Evolutionary conservation across 2,888 invertebrate genomes (phyloP).

Genomic region (Dinocampus coccinellae): DNA sequence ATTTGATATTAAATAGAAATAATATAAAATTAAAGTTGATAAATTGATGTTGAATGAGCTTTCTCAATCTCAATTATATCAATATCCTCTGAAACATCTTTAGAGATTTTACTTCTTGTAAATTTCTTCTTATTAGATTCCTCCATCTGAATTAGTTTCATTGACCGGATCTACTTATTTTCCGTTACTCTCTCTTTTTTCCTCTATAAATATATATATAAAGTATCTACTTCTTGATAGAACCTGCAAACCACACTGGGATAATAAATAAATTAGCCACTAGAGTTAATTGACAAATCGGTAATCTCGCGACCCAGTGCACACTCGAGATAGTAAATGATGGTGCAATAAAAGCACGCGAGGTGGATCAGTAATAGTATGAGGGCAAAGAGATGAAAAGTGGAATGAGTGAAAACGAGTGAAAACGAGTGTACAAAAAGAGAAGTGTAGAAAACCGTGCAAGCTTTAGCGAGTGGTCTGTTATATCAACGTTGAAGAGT

Average conservation of each 20-base stretch:
- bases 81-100: background rate
- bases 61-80: background rate
- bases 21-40: background rate
- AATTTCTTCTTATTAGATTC: slow-evolving; percentile 39
- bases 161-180: background rate
- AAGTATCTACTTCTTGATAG: background rate
- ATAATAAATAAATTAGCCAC: slow-evolving; percentile 61
- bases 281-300: slow-evolving; percentile 63
- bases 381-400: slow-evolving; percentile 7
- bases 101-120: background rate
- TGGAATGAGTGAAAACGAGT: background rate
- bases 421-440: too few species aligned
- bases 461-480: slow-evolving; percentile 12
- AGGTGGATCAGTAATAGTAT: slow-evolving; percentile 31
- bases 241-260: slow-evolving; percentile 15
- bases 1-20: background rate
- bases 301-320: slow-evolving; percentile 55
- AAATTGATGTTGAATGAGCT: background rate
- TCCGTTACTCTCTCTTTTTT: background rate
- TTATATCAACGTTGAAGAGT: background rate
- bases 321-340: slow-evolving; percentile 54
- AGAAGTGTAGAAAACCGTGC: background rate
- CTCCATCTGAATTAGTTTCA: slow-evolving; percentile 47
- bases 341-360: slow-evolving; percentile 55
- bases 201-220: background rate